Evolutionary conservation across 2,797 vertebrate species (phyloP), one percentile per base, ranked within the genome.

Genomic region (Adrianichthys oophorus): DNA sequence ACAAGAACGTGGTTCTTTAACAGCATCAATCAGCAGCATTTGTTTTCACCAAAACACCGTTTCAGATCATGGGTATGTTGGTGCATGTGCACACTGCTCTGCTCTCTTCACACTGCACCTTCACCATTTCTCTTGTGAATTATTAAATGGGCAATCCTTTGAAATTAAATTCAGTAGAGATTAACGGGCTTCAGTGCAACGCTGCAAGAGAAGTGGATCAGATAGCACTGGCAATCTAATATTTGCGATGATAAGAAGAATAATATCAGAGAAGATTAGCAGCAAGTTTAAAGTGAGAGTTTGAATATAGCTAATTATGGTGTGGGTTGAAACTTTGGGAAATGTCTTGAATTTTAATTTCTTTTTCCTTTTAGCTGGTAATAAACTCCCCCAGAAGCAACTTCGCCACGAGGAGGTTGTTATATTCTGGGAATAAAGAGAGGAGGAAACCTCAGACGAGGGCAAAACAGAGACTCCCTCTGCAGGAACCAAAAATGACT

Each of bases 131-230:
- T 41, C 52, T 46, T 52, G 44, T 87, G 17, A 81, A 88, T 88
- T 80, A 87, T 84, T 85, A 68, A 89, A 71, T 24, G 19, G 5
- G 18, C 55, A 79, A 78, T 86, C 80, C 56, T 77, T 49, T 83
- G 45, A 76, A 80, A 85, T 86, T 62, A 70, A 80, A 76, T 74
- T 76, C 69, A 76, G 16, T 1, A 41, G 32, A 50, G 67, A 59
- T 62, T 65, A 63, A 66, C 46, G 65, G 48, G 37, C 57, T 80
- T 75, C 74, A 71, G 85, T 83, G 72, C 43, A 65, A 72, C 62
- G 68, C 26, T 53, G 59, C 52, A 63, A 71, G 50, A 73, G 66
- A 77, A 69, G 48, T 70, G 70, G 72, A 18, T 58, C 58, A 63
- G 48, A 74, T 53, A 63, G 56, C 45, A 57, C 48, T 57, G 47